Base-by-base conservation (phyloP, 2,888 invertebrate genomes). In the Heliconius erato region DNA sequence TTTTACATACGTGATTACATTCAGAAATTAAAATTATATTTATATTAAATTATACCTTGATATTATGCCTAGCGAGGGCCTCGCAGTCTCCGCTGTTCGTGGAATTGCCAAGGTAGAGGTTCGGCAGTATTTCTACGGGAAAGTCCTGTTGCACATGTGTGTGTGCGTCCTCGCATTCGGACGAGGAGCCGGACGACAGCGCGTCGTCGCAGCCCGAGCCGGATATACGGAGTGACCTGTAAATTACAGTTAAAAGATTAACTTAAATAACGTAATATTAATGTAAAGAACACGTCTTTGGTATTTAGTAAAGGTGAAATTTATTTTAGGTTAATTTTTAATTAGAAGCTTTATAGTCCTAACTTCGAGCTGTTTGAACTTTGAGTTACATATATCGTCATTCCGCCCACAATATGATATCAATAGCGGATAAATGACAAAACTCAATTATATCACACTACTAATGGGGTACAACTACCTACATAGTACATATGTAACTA, bases 51-150 rank as follows among this genome's bases (percentile, higher is more conserved):
- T 54, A 16, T 79, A 98, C 98, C 97, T 98, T 97, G 91, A 99
- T 99, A 91, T 98, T 98, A 95, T 98, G 98, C 94, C 98, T 97
- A 89, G 98, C 97, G 89, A 99, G 97, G 77, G 98, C 98, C 88
- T 98, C 98, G 88, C 98, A 97, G 93, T 99, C 99, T 92, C 97
- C 98, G 90, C 99, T 99, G 94, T 99, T 99, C 89, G 98, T 97
- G 82, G 99, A 99, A 95, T 99, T 99, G 87, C 99, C 99, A 85
- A 99, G 97, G 96, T 98, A 99, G 84, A 99, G 97, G 92, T 98
- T 98, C 81, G 99, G 98, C 90, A 99, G 97, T 91, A 99, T 99
- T 96, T 99, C 98, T 79, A 99, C 98, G 79, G 99, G 99, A 93
- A 99, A 99, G 89, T 98, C 98, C 90, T 97, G 97, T 88, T 97